Percentiles rank a stretch among this genome's conserved stretches.
Conservation (phyloP, 2,888 invertebrate species). For the Cremastinae sp. region DNA sequence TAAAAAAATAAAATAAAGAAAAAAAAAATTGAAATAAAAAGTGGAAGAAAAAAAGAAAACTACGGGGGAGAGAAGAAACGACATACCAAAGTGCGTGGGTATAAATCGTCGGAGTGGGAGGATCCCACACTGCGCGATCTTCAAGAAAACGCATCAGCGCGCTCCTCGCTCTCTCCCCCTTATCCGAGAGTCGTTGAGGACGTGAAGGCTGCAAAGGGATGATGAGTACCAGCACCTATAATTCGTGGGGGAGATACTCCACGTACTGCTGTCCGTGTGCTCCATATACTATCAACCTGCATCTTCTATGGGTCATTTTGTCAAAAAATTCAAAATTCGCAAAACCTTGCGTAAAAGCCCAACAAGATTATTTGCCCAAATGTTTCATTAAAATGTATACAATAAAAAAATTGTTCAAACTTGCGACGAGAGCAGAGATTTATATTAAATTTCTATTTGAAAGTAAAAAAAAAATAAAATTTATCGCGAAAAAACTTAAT, state of each 20-base stretch:
- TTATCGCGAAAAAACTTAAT: no score
- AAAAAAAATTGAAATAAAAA: not conserved
- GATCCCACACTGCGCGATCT: conserved; percentile 32
- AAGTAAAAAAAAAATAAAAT: no score
- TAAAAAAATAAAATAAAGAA: conserved; percentile 4
- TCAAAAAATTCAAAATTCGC: not conserved
- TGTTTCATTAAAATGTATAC: no score
- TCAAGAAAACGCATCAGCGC: no score
- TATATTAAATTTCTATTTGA: no score
- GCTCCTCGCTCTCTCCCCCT: no score
- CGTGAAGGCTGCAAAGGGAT: conserved; percentile 43
- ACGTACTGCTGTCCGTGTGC: conserved; percentile 27
- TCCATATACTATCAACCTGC: conserved; percentile 45
- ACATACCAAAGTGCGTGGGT: conserved; percentile 61
- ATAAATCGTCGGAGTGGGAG: conserved; percentile 61
- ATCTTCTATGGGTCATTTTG: conserved; percentile 20
- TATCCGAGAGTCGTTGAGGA: conserved; percentile 2
- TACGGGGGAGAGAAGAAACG: conserved; percentile 50
- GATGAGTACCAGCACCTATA: conserved; percentile 55
- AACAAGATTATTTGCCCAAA: no score
- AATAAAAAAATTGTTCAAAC: no score
- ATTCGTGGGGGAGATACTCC: conserved; percentile 44
- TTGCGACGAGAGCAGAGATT: no score
- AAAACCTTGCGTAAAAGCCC: not conserved
- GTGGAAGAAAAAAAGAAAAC: conserved; percentile 10